These are phyloP conservation scores for Punctoribates punctum DNA, from an alignment of 2,888 invertebrate genomes.

Conservation along the genomic window DNA sequence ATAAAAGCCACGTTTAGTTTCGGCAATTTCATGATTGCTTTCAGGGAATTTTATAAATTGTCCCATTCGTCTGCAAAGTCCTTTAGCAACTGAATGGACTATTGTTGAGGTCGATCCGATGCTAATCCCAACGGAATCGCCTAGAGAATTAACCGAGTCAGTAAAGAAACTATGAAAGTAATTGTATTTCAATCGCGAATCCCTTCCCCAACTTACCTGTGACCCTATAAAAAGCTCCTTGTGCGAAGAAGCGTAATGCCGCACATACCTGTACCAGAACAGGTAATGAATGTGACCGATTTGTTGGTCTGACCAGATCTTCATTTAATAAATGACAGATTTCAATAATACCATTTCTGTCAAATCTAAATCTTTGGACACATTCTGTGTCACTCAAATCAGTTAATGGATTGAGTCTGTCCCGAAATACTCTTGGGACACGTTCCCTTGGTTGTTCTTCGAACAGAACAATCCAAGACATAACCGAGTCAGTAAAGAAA, in stretches of 20 bases:
- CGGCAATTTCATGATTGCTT: not conserved
- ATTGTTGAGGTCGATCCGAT: not conserved
- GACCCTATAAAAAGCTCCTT: conserved; percentile 5
- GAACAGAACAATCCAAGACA: too few relatives aligned
- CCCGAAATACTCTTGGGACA: not conserved
- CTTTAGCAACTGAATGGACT: not conserved
- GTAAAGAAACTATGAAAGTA: too few relatives aligned
- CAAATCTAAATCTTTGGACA: not conserved
- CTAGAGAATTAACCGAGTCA: too few relatives aligned
- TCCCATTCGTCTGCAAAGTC: not conserved
- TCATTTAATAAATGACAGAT: not conserved
- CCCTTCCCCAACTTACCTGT: too few relatives aligned
- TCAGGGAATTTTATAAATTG: not conserved
- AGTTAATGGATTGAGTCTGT: not conserved
- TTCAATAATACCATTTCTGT: not conserved
- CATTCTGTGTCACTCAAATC: not conserved
- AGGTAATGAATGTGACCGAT: not conserved
- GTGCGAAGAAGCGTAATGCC: not conserved
- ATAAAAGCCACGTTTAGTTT: not conserved
- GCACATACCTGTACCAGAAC: not conserved
- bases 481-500: too few relatives aligned
- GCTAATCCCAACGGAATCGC: not conserved
- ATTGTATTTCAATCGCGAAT: too few relatives aligned
- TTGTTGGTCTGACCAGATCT: not conserved
- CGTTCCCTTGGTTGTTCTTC: too few relatives aligned